Base-by-base conservation (phyloP, 1,140 invertebrate genomes). In the Trypoxylus dichotomus region DNA sequence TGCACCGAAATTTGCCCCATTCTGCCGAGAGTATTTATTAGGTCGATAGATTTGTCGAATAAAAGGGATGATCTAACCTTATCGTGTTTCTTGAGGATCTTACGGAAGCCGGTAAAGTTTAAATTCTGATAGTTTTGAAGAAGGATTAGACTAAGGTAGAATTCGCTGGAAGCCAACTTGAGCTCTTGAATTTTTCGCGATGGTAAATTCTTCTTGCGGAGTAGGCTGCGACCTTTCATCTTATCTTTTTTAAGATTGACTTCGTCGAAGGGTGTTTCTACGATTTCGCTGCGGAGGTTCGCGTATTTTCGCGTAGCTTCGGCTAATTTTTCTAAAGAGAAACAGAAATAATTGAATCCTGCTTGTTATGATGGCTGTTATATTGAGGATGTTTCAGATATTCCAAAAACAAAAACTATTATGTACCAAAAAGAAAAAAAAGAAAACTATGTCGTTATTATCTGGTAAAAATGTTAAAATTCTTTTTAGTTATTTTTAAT, bases 51-150 rank as follows among this genome's bases (percentile, higher is more conserved):
- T n/a, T 15, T 5, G 19, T n/a, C 5, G 19, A 21, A n/a, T 2
- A 63, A 54, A 24, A 63, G 7, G 19, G 21, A 63, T 63, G 21
- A n/a, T 15, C 1, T 29, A 79, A 95, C 91, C 88, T 98, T 98
- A 85, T 97, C 96, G 86, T 97, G 96, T 86, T 97, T 97, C 84
- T 98, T 98, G 15, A 97, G 87, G 79, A 97, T 98, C 85, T 97
- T 98, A 72, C 95, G 88, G 86, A 98, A 97, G 0, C 96, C 96
- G 11, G 95, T 97, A 80, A 94, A 96, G 88, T 97, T 97, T 1
- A 97, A 86, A 82, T 95, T 95, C 84, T 92, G 91, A 82, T 92
- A 92, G 81, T 92, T 92, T 83, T 92, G 91, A 24, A 89, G 86
- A 8, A 97, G 87, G 82, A 98, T 95, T 7, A 98, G 83, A 83